Percentiles rank a stretch among this genome's conserved stretches.
Evolutionary conservation across 2,113 vertebrate genomes (phyloP).

Genomic region (Eolophus roseicapilla): DNA sequence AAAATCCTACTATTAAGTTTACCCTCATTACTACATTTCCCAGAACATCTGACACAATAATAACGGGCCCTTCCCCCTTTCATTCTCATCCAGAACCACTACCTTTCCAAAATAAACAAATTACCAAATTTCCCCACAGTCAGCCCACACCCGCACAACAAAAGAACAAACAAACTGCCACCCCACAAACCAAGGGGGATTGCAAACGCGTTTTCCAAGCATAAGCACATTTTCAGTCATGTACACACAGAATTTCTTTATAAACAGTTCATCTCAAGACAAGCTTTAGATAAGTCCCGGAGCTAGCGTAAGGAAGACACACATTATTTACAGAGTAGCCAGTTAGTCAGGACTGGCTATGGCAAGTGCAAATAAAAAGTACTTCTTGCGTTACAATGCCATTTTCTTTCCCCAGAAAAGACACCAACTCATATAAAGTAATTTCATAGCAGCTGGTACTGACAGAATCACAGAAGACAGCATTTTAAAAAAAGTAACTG

Average conservation of each 20-base stretch:
- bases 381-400: not conserved
- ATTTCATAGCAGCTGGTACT: not conserved
- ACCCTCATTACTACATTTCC: not conserved
- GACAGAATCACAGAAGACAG: not conserved
- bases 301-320: not conserved
- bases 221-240: not conserved
- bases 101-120: not conserved
- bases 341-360: not conserved
- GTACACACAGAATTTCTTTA: not conserved
- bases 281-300: not conserved
- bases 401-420: not conserved
- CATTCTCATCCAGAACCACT: not conserved
- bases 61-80: not conserved
- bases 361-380: not conserved
- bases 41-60: not conserved
- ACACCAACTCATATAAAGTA: not conserved
- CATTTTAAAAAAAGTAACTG: not conserved
- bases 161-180: not conserved
- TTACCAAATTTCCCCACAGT: not conserved
- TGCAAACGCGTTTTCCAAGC: not conserved
- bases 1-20: not conserved
- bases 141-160: not conserved
- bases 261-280: not conserved
- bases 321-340: not conserved
- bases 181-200: not conserved